Percentiles rank a stretch among this genome's conserved stretches.
phyloP scores from a whole-genome alignment of 2,888 invertebrate genomes.

The Tachystola acroxantha region DNA sequence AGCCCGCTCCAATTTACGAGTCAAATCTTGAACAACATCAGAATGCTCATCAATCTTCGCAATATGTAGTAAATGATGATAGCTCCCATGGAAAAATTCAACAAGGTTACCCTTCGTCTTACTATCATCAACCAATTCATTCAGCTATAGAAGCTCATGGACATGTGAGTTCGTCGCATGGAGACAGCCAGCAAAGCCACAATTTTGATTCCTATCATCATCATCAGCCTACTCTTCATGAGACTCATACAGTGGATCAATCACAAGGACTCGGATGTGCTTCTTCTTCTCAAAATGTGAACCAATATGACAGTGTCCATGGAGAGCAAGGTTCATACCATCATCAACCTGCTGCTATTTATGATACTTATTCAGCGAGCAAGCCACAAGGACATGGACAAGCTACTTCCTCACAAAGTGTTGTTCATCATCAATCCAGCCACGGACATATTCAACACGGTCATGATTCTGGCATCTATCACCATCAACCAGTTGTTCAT shows the following conservation, averaged over 20 bases:
- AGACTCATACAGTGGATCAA: neutral
- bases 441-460: neutral
- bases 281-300: constrained; percentile 4
- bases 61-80: neutral
- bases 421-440: constrained; percentile 24
- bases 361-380: neutral
- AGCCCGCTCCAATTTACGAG: neutral
- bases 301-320: neutral
- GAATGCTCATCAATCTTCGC: no score
- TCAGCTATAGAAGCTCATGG: no score
- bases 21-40: no score
- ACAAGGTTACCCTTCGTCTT: no score
- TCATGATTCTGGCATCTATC: neutral
- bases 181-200: neutral
- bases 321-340: neutral
- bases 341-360: neutral
- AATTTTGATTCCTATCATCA: neutral
- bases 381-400: constrained; percentile 20
- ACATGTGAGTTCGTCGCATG: no score
- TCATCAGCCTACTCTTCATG: constrained; percentile 1
- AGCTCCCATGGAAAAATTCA: no score
- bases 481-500: constrained; percentile 1
- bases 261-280: constrained; percentile 1
- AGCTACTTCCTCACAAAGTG: constrained; percentile 37
- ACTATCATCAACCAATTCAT: no score